These are phyloP conservation scores for Cyphomyrus discorhynchus DNA, from an alignment of 2,113 vertebrate genomes.

Conservation along the genomic window DNA sequence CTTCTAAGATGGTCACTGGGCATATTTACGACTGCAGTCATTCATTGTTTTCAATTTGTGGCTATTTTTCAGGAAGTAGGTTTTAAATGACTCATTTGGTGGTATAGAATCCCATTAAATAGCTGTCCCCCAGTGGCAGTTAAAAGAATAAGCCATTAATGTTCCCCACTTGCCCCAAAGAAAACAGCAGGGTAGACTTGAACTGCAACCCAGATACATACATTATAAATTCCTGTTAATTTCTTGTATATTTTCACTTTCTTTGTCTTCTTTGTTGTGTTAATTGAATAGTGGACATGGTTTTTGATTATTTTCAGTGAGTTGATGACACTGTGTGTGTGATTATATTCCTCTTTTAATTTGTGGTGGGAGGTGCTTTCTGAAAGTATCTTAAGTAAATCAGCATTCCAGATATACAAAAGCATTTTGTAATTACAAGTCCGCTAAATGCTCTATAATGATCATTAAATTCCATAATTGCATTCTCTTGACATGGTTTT, in stretches of 20 bases:
- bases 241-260: not conserved
- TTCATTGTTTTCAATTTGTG: conserved; percentile 43
- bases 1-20: conserved; percentile 22
- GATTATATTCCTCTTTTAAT: conserved; percentile 16
- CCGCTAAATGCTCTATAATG: conserved; percentile 45
- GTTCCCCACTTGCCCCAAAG: not conserved
- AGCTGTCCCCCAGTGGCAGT: conserved; percentile 32
- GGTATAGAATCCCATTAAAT: conserved; percentile 37
- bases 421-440: conserved; percentile 54
- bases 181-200: not conserved
- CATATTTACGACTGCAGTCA: conserved; percentile 42
- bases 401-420: conserved; percentile 52
- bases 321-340: not conserved
- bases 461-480: conserved; percentile 66
- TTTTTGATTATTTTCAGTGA: not conserved
- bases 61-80: conserved; percentile 28
- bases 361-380: conserved; percentile 39
- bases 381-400: conserved; percentile 46
- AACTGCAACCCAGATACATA: not conserved
- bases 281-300: not conserved
- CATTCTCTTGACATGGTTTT: conserved; percentile 56
- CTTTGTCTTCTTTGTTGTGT: not conserved
- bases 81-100: conserved; percentile 40
- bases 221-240: not conserved
- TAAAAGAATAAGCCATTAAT: not conserved